These are phyloP conservation scores for Picathartes gymnocephalus DNA, from an alignment of 2,113 vertebrate species.

Conservation along the genomic window DNA sequence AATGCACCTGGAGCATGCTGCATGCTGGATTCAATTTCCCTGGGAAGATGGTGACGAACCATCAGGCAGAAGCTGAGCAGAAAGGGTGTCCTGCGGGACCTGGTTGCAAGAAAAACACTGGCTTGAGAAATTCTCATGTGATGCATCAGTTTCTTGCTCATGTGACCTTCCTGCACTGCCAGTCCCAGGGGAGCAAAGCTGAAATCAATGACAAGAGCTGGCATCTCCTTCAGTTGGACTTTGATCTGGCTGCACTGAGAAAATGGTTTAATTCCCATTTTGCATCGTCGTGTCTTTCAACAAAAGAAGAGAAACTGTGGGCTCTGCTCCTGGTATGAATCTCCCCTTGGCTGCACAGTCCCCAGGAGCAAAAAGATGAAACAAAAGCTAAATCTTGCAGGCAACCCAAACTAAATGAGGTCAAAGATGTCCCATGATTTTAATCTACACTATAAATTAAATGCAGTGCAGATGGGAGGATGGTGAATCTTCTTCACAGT, in stretches of 20 bases:
- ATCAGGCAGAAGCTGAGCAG: neutral
- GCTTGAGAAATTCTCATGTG: conserved; percentile 34
- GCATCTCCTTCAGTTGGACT: neutral
- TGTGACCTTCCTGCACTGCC: conserved; percentile 21
- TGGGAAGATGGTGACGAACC: conserved; percentile 31
- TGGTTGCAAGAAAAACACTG: conserved; percentile 24
- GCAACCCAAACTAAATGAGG: neutral
- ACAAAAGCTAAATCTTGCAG: neutral
- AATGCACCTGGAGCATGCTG: neutral
- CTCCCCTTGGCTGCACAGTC: neutral
- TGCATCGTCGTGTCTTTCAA: accelerated
- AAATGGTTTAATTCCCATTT: neutral
- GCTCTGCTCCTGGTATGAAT: neutral
- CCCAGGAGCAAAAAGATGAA: neutral
- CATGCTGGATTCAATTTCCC: neutral
- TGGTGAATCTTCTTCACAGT: neutral
- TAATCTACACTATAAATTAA: conserved; percentile 17
- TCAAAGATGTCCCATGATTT: neutral
- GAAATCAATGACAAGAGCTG: conserved; percentile 32
- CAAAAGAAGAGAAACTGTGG: neutral
- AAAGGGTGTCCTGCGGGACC: neutral
- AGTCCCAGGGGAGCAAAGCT: neutral
- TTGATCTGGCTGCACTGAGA: neutral
- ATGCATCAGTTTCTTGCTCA: neutral
- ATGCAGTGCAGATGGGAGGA: neutral